phyloP scores from a whole-genome alignment of 1,140 invertebrate species.

The Lasioglossum albipes region DNA sequence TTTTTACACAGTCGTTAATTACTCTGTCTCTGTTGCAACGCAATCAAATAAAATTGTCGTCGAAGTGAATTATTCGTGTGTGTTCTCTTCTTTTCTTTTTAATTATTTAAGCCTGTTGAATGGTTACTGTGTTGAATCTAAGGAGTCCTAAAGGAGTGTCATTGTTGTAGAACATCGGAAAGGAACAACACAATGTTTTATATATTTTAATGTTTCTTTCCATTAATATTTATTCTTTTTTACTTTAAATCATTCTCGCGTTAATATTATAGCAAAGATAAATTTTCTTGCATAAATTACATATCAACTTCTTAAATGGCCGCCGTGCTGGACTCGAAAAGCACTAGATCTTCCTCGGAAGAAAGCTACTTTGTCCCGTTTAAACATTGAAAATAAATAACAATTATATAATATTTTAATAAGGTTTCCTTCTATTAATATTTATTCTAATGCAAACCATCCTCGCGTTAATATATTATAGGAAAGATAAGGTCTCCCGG shows the following conservation, averaged over 20 bases:
- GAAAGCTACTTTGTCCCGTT: no score
- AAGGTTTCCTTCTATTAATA: not conserved
- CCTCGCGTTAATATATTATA: not conserved
- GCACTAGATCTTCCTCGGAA: no score
- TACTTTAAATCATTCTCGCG: not conserved
- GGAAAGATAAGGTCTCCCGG: not conserved
- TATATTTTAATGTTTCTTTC: not conserved
- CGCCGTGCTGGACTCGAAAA: no score
- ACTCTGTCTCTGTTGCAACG: conserved; percentile 1
- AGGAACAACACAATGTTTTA: not conserved
- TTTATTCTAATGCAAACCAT: not conserved
- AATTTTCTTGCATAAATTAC: not conserved
- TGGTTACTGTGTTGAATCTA: no score
- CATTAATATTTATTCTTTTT: not conserved
- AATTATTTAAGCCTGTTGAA: not conserved
- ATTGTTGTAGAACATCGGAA: not conserved
- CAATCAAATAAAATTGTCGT: conserved; percentile 34
- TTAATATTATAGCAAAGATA: not conserved
- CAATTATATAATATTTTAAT: not conserved
- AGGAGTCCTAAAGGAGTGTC: no score
- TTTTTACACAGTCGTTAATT: conserved; percentile 14
- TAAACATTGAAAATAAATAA: not conserved
- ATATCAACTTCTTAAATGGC: not conserved
- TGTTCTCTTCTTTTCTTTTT: not conserved
- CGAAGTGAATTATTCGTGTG: not conserved